Evolutionary conservation across 2,888 invertebrate genomes (phyloP).

Genomic region (Drosophila antonietae): DNA sequence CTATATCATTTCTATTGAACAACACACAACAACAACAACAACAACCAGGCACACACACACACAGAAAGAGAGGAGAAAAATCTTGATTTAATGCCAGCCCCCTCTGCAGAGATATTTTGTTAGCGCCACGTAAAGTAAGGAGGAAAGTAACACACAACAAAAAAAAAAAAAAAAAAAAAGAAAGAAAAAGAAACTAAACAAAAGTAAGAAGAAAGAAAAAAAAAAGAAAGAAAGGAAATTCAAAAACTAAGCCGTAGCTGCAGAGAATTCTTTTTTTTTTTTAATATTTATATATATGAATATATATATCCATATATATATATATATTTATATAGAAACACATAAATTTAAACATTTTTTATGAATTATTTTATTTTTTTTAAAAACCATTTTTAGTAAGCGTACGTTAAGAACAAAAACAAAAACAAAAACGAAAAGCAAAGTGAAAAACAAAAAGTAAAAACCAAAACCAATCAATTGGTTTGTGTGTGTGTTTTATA

Average conservation of each 20-base stretch:
- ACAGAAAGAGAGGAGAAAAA: neutral
- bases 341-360: conserved; percentile 63
- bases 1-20: conserved; percentile 8
- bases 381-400: conserved; percentile 59
- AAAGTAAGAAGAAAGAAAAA: conserved; percentile 6
- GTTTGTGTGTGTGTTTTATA: conserved; percentile 35
- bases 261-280: conserved; percentile 64
- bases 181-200: conserved; percentile 18
- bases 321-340: conserved; percentile 55
- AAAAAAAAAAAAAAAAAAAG: conserved; percentile 19
- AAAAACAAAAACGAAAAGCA: conserved; percentile 20
- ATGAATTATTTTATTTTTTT: conserved; percentile 66
- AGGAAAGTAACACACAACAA: conserved; percentile 22
- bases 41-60: neutral
- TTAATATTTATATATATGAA: conserved; percentile 1
- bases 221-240: conserved; percentile 19
- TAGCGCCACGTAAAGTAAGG: conserved; percentile 4
- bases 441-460: conserved; percentile 25
- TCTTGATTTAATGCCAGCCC: conserved; percentile 13
- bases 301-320: neutral
- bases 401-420: conserved; percentile 61
- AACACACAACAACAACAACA: neutral
- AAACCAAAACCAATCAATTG: conserved; percentile 20
- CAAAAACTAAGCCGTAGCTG: conserved; percentile 42
- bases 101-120: conserved; percentile 4